phyloP scores from a whole-genome alignment of 2,888 invertebrate genomes.

The Campoletis raptor region DNA sequence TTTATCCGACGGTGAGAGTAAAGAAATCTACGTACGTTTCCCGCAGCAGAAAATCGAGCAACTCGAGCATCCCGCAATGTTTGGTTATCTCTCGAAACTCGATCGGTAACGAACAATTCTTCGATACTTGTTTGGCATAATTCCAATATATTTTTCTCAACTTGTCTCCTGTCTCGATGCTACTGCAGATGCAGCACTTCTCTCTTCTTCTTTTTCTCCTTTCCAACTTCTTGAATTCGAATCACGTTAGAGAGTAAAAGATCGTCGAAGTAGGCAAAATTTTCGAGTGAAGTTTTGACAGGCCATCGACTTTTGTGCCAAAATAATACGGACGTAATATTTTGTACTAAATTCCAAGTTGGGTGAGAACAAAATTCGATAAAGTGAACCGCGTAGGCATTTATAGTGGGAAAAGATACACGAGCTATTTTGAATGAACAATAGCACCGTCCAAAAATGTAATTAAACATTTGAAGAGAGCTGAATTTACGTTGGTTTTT shows the following conservation, averaged over 20 bases:
- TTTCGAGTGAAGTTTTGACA: conserved; percentile 19
- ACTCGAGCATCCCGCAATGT: background rate
- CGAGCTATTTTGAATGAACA: background rate
- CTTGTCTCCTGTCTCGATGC: conserved; percentile 21
- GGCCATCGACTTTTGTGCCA: conserved; percentile 53
- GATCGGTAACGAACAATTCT: background rate
- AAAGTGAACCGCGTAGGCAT: background rate
- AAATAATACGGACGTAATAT: background rate
- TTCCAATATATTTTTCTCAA: conserved; percentile 7
- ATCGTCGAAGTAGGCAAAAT: conserved; percentile 31
- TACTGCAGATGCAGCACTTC: conserved; percentile 17
- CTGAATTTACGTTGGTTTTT: background rate
- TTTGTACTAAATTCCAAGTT: conserved; percentile 5
- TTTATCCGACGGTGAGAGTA: background rate
- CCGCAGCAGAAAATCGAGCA: background rate
- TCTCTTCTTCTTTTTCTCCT: conserved; percentile 6
- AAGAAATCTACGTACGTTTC: background rate
- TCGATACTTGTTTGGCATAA: background rate
- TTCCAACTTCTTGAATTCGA: conserved; percentile 27
- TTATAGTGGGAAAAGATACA: background rate
- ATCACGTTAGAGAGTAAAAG: conserved; percentile 48
- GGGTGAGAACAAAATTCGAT: background rate
- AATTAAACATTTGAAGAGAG: background rate
- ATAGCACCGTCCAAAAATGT: background rate
- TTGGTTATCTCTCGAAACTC: background rate